phyloP scores from a whole-genome alignment of 2,888 invertebrate genomes.

The Punctoribates punctum region DNA sequence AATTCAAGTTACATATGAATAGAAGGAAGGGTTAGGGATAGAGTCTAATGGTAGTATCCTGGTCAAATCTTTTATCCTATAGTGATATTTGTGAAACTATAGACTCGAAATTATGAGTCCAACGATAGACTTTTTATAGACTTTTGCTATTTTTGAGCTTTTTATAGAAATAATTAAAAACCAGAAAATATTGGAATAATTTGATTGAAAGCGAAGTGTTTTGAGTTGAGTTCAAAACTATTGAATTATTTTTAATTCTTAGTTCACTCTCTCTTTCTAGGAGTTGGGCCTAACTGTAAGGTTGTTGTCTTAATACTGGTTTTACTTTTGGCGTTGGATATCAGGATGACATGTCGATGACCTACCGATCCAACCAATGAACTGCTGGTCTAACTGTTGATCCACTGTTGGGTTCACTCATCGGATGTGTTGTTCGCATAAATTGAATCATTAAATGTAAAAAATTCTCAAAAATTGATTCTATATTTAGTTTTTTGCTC shows the following conservation, averaged over 20 bases:
- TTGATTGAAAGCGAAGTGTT: neutral
- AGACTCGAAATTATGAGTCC: too few species aligned
- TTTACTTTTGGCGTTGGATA: slow-evolving; percentile 24
- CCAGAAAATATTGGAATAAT: neutral
- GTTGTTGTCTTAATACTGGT: slow-evolving; percentile 36
- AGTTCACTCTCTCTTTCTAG: slow-evolving; percentile 31
- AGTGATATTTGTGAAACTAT: too few species aligned
- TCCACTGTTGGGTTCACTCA: slow-evolving; percentile 24
- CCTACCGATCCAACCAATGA: slow-evolving; percentile 33
- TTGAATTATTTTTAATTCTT: slow-evolving; percentile 1
- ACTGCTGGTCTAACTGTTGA: slow-evolving; percentile 28
- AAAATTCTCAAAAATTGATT: neutral
- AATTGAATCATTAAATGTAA: slow-evolving; percentile 8
- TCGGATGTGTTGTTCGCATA: slow-evolving; percentile 29
- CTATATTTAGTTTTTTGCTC: slow-evolving; percentile 19
- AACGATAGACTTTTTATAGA: too few species aligned
- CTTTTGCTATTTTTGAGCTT: too few species aligned
- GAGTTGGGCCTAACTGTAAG: slow-evolving; percentile 19
- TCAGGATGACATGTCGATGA: slow-evolving; percentile 38
- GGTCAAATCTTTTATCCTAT: too few species aligned
- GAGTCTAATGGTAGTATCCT: too few species aligned
- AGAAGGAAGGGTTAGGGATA: too few species aligned
- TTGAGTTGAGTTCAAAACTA: neutral
- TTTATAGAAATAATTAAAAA: too few species aligned
- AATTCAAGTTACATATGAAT: too few species aligned